Evolutionary conservation across 2,888 invertebrate genomes (phyloP).

Genomic region (Bimastos eiseni): DNA sequence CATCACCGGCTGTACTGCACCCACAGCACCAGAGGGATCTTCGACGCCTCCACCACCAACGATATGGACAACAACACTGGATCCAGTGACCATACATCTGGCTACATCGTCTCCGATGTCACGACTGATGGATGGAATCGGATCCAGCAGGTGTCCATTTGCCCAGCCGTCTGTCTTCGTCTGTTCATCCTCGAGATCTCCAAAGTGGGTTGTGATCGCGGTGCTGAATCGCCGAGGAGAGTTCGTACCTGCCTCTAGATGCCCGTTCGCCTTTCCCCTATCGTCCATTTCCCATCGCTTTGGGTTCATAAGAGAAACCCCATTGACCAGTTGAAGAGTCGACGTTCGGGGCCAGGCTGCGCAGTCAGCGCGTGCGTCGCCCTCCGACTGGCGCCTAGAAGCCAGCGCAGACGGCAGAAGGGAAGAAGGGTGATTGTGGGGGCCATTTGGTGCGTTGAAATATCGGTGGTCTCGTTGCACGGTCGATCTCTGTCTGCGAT

Average conservation of each 20-base stretch:
- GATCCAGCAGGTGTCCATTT: background rate
- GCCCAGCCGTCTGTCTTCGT: background rate
- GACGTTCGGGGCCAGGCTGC: background rate
- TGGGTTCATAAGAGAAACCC: background rate
- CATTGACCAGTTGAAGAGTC: background rate
- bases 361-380: background rate
- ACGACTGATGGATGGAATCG: background rate
- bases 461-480: background rate
- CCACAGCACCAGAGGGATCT: background rate
- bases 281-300: background rate
- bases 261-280: background rate
- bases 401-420: background rate
- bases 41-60: background rate
- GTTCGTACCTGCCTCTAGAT: background rate
- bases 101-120: background rate
- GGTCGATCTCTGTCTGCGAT: background rate
- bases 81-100: background rate
- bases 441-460: background rate
- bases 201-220: slow-evolving; percentile 13
- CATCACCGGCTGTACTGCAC: background rate
- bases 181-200: background rate
- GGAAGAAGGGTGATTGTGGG: background rate
- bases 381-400: background rate
- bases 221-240: background rate
- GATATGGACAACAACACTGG: background rate